A percentile compares a stretch with the other conserved stretches of the same genome.
phyloP scores from a whole-genome alignment of 2,797 vertebrate genomes.

The Tenualosa ilisha region DNA sequence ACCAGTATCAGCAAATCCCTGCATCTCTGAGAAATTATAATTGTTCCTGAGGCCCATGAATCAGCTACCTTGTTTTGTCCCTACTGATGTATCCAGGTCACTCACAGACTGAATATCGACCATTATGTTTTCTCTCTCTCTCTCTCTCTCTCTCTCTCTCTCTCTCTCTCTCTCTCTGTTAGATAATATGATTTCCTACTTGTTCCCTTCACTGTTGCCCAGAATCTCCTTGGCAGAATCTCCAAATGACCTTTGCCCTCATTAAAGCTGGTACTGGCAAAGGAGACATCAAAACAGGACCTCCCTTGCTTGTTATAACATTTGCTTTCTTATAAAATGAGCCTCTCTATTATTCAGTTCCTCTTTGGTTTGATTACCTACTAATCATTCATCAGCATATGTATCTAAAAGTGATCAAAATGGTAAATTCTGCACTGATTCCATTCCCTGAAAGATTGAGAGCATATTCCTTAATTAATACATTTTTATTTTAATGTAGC shows the following conservation, averaged over 20 bases:
- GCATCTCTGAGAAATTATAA: neutral
- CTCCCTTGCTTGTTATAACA: neutral
- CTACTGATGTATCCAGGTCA: neutral
- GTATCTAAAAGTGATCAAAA: neutral
- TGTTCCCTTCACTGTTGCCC: neutral
- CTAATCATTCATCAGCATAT: neutral
- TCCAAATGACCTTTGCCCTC: neutral
- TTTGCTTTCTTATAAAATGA: neutral
- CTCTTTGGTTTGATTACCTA: neutral
- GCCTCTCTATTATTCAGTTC: neutral
- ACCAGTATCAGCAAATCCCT: neutral
- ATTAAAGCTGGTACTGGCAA: neutral
- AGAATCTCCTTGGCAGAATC: neutral
- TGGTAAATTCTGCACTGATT: neutral
- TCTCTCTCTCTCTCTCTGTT: neutral
- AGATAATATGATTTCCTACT: neutral
- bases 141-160: slow-evolving; percentile 4
- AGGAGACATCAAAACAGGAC: neutral
- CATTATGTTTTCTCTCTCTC: neutral
- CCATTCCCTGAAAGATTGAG: neutral
- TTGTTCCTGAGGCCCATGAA: neutral
- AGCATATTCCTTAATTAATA: neutral
- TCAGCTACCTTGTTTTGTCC: neutral
- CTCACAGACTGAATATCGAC: neutral
- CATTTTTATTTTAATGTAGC: neutral